A percentile compares a stretch with the other conserved stretches of the same genome.
Evolutionary conservation across 2,113 vertebrate species (phyloP).

Genomic region (Pandion haliaetus): DNA sequence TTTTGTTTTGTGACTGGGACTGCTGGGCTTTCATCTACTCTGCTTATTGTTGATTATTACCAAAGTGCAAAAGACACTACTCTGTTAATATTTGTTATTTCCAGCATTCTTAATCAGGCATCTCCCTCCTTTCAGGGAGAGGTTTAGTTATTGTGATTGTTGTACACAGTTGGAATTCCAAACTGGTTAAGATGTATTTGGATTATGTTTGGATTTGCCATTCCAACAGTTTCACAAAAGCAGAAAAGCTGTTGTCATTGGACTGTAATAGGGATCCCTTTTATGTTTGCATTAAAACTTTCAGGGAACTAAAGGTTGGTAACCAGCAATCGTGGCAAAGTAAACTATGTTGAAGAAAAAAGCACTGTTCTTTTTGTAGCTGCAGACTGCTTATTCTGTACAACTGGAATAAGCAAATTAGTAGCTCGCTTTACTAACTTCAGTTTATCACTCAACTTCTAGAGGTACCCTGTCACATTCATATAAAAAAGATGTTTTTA

Average conservation of each 20-base stretch:
- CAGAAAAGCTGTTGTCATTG: constrained; percentile 12
- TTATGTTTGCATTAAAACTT: neutral
- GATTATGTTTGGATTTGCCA: constrained; percentile 5
- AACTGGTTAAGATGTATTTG: neutral
- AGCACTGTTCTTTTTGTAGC: neutral
- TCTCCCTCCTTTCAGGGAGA: neutral
- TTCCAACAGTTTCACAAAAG: constrained; percentile 9
- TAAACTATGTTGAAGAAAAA: neutral
- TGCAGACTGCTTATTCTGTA: neutral
- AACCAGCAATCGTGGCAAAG: neutral
- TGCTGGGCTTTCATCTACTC: neutral
- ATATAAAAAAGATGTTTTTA: neutral
- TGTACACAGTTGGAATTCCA: neutral
- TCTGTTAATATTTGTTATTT: neutral
- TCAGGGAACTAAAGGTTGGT: neutral
- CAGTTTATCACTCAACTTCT: neutral
- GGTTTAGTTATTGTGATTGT: neutral
- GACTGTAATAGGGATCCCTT: neutral
- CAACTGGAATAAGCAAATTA: neutral
- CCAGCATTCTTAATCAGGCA: neutral
- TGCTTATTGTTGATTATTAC: neutral
- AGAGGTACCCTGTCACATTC: neutral
- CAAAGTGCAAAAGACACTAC: neutral
- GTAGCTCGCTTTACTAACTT: neutral
- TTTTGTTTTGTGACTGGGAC: neutral